Evolutionary conservation across 2,888 invertebrate species (phyloP), one percentile per base, ranked within the genome.

Genomic region (Calameuta filiformis): DNA sequence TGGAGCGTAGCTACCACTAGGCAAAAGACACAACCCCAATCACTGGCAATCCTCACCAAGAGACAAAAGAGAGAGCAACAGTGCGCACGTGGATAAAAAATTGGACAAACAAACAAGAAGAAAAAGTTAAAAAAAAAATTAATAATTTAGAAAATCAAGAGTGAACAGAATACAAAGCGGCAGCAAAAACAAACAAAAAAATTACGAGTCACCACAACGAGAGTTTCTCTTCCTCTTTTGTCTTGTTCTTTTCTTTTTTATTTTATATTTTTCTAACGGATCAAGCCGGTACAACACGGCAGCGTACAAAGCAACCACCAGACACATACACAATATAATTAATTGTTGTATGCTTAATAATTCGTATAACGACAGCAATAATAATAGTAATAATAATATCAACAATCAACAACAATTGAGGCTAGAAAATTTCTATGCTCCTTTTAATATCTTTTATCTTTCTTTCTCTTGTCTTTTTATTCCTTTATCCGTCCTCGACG

Each of bases 11-110:
- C 91, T 91, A 87, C 82, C 84, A 85, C 88, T 89, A 87, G 89
- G 84, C 86, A 90, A 91, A 71, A 71, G 40, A 89, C 90, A 91
- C 91, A 91, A 91, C 91, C 85, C 91, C 91, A 91, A 91, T 91
- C 90, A 91, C 91, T 91, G 91, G 91, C 91, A 91, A 88, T 83
- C 83, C 86, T 88, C 84, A 33, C 71, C 71, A 71, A 12, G 15
- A 31, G 71, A 71, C 71, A 33, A 71, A 71, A 71, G 31, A 71
- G 30, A 31, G 71, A 33, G 71, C 71, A n/a, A 71, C 31, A 33
- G 9, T 56, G 23, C 40, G 40, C 40, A 56, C 40, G 40, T 56
- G 40, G 40, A 56, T 56, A 56, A 56, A 56, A 9, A 23, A 56
- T 56, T 56, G 23, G 23, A 56, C 40, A 56, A 56, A 56, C 40